These are phyloP conservation scores for Choristoneura fumiferana DNA, from an alignment of 1,140 invertebrate species.

Conservation along the genomic window DNA sequence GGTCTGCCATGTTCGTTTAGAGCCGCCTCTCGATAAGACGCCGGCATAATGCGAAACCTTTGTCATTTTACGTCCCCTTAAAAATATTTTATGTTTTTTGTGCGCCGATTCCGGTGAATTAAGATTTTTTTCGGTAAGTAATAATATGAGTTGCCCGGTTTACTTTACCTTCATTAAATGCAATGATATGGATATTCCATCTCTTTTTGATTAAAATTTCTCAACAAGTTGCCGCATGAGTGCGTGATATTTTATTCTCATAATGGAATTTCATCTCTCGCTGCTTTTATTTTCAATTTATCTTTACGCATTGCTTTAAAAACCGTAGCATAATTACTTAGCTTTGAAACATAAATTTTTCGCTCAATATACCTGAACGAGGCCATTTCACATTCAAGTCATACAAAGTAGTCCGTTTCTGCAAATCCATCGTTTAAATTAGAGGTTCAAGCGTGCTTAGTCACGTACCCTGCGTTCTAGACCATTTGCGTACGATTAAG, in stretches of 20 bases:
- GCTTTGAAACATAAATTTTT: background rate
- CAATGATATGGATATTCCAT: constrained; percentile 63
- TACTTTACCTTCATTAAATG: constrained; percentile 65
- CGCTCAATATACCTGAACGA: constrained; percentile 4
- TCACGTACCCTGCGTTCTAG: constrained; percentile 38
- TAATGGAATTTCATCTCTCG: constrained; percentile 25
- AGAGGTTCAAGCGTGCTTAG: constrained; percentile 44
- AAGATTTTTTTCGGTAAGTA: constrained; percentile 48
- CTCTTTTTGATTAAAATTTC: constrained; percentile 45
- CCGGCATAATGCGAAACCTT: constrained; percentile 59
- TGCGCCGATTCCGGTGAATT: constrained; percentile 40
- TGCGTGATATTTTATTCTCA: constrained; percentile 23
- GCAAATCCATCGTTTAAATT: constrained; percentile 51
- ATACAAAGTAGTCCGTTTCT: constrained; percentile 43
- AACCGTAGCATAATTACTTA: constrained; percentile 1
- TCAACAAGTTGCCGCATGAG: constrained; percentile 25
- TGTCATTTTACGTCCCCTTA: constrained; percentile 57
- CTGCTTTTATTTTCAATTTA: constrained; percentile 8
- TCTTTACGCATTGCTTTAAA: background rate
- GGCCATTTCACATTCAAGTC: constrained; percentile 33
- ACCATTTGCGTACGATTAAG: constrained; percentile 10
- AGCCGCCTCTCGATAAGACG: constrained; percentile 48
- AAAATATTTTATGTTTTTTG: constrained; percentile 36
- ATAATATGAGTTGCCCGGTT: constrained; percentile 49
- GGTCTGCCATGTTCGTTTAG: constrained; percentile 59